Base-by-base conservation (phyloP, 2,888 invertebrate species). In the Carpatolechia fugitivella region DNA sequence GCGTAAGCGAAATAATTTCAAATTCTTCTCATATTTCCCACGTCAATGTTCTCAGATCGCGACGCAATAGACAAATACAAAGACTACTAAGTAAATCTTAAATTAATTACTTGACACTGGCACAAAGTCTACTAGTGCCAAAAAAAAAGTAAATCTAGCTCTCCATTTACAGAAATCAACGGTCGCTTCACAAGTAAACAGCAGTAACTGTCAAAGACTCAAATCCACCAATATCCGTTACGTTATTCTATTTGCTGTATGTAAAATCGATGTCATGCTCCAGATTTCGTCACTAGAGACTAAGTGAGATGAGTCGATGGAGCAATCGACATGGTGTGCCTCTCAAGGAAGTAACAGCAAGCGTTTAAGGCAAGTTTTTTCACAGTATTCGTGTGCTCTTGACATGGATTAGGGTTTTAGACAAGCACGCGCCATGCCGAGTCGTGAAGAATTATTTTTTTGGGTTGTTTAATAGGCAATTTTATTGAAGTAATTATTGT, bases 201-300 rank as follows among this genome's bases (percentile, higher is more conserved):
- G 13, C 6, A 24, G 24, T 20, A 44, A 13, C 13, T 44, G 44
- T n/a, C 18, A 41, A 44, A n/a, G 13, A 20, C 20, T 29, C 29
- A 47, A 47, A 31, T 31, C 14, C 14, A 30, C 31, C 14, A 16
- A 47, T 30, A 31, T 47, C 7, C 31, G 31, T 47, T 47, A 31
- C 46, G 47, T 36, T 18, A 2, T 14, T 49, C 24, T 2, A 48
- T 48, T 31, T 48, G 40, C 1, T 41, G 62, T 66, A 70, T 60
- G 60, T 63, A 60, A 59, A 71, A 80, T 80, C 72, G 77, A 82
- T 82, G 78, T 72, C 77, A 77, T 63, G 82, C 80, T 82, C 82
- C 64, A 80, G 60, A 73, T 73, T 74, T 69, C 71, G 64, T 62
- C 70, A 73, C 24, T 24, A 6, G 54, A n/a, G 30, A 4, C 52